A percentile compares a stretch with the other conserved stretches of the same genome.
Evolutionary conservation across 1,140 invertebrate genomes (phyloP).

Genomic region (Hyphantria cunea): DNA sequence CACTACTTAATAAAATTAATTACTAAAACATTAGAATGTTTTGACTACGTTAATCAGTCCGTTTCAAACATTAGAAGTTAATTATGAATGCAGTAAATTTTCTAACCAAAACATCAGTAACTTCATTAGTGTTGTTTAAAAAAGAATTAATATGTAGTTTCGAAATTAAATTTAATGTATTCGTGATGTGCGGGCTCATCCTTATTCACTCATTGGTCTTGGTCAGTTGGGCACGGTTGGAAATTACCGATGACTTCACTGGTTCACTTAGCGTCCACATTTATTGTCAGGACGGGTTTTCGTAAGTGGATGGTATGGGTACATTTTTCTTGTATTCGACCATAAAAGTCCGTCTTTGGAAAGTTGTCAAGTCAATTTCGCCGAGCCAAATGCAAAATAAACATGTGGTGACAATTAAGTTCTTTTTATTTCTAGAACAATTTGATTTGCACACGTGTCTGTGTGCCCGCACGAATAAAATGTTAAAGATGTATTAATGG

Average conservation of each 20-base stretch:
- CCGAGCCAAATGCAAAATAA: conserved; percentile 27
- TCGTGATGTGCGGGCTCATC: conserved; percentile 38
- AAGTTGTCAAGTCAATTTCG: conserved; percentile 43
- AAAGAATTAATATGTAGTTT: conserved; percentile 33
- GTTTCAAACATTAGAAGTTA: conserved; percentile 42
- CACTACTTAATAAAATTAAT: conserved; percentile 30
- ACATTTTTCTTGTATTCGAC: conserved; percentile 43
- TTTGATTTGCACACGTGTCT: conserved; percentile 42
- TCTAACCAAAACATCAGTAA: conserved; percentile 30
- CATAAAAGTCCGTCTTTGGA: conserved; percentile 46
- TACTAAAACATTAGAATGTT: conserved; percentile 29
- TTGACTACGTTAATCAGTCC: conserved; percentile 40
- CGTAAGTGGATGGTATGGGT: conserved; percentile 37
- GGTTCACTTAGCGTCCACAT: conserved; percentile 22
- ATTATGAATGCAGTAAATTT: conserved; percentile 45
- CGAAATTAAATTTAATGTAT: conserved; percentile 42
- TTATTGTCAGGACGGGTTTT: conserved; percentile 34
- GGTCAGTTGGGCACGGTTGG: conserved; percentile 28
- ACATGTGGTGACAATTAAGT: conserved; percentile 38
- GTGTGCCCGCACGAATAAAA: conserved; percentile 17
- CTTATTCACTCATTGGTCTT: conserved; percentile 32
- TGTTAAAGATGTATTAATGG: conserved; percentile 21
- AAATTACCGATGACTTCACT: conserved; percentile 40
- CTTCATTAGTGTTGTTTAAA: conserved; percentile 43
- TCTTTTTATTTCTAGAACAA: conserved; percentile 42